Evolutionary conservation across 2,113 vertebrate genomes (phyloP), one percentile per base, ranked within the genome.

Genomic region (Perca fluviatilis): DNA sequence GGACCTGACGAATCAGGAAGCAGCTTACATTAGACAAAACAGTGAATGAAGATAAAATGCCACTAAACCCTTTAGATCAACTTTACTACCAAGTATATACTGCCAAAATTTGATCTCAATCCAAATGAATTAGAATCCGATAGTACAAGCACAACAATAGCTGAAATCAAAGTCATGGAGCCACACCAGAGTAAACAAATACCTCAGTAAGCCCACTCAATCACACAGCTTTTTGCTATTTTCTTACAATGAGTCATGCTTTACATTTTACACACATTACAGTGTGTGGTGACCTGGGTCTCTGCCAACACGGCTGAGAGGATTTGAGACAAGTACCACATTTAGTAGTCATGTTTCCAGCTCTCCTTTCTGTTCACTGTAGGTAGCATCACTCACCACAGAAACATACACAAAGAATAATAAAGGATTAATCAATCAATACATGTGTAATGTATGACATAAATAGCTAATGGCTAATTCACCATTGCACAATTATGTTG

Each of bases 191-290:
- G 63, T 50, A 56, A 79, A 85, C 78, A 79, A 70, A 76, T 43
- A 75, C 58, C 71, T 84, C 61, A 30, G 77, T 71, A 43, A 43
- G 62, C 66, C 74, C 86, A 57, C 75, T 85, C 36, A 19, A 27
- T 64, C 54, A 53, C 25, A 40, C 53, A 54, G 47, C 23, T 61
- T 62, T 63, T 46, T 53, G 60, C 67, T 67, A 1, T 73, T 70
- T 75, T 56, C 50, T 71, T 30, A 68, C 83, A 57, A 6, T 91
- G 80, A 89, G 51, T 86, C 80, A 74, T 64, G 71, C 47, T 85
- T 75, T 75, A 83, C 83, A 85, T 85, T 61, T 61, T 53, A 74
- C 79, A 61, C 82, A 74, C 82, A 82, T 77, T 85, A 82, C 85
- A 79, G 74, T 50, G 84, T 72, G 82, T 56, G 47, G 62, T 83